Base-by-base conservation (phyloP, 1,140 invertebrate genomes). In the Zophobas morio region DNA sequence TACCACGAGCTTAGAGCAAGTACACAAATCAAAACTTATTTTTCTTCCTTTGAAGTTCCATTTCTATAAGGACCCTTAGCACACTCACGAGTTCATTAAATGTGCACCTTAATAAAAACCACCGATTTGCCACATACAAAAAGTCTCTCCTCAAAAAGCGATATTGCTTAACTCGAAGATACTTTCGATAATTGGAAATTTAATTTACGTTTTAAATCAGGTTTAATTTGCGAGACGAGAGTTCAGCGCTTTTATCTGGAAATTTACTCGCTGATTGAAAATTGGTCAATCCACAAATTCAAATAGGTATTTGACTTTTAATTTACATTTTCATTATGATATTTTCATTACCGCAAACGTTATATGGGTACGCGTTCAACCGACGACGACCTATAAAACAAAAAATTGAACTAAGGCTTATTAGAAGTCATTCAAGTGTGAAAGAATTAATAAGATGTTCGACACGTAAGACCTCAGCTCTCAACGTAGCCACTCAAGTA, bases 141-240 rank as follows among this genome's bases (percentile, higher is more conserved):
- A 46, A 46, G 6, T 4, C 3, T 35, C 56, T 37, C 8, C 36
- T 60, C 60, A 32, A 34, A 66, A 66, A 66, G 37, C 60, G 60
- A 66, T 60, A 46, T 8, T 46, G 42, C 42, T 46, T 46, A 46
- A 46, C 42, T 46, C 42, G 6, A 46, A 51, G 49, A 37, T 66
- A 66, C 60, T 66, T 66, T 66, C 60, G 60, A 66, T 66, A 66
- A 66, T 66, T 66, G 60, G 60, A 66, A 66, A 66, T 66, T 66
- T 66, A 37, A 66, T 66, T 66, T 66, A 66, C 60, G 60, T 66
- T 66, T 66, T 20, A 66, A 66, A 66, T 66, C 60, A 40, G 42
- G n/a, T 66, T 66, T 66, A 34, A 66, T 66, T 66, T 66, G 39
- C 39, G 60, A 66, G 60, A 66, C 60, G 60, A 40, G 60, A 66